A percentile compares a stretch with the other conserved stretches of the same genome.
phyloP scores from a whole-genome alignment of 2,797 vertebrate species.

The Chiloscyllium punctatum region DNA sequence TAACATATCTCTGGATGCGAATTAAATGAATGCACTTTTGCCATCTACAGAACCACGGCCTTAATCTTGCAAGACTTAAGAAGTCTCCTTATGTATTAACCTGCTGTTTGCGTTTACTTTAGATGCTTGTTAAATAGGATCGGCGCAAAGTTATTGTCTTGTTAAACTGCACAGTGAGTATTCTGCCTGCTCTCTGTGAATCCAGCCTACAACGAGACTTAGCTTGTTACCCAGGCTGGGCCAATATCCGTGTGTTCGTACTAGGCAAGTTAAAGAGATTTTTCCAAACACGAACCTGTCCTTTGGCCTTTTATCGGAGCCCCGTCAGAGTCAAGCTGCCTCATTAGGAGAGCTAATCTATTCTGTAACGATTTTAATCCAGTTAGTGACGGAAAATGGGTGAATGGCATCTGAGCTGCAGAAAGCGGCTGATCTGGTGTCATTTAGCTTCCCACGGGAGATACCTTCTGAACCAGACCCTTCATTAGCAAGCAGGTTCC shows the following conservation, averaged over 20 bases:
- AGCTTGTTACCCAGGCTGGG: not conserved
- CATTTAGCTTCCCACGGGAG: not conserved
- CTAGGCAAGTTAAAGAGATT: no score
- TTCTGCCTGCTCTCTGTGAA: not conserved
- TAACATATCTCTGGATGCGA: not conserved
- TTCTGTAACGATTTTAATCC: constrained; percentile 87
- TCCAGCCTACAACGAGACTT: not conserved
- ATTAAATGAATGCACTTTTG: not conserved
- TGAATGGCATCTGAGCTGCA: constrained; percentile 55
- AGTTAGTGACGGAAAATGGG: constrained; percentile 78
- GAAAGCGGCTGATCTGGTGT: not conserved
- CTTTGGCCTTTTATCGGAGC: not conserved
- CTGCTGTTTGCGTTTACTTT: not conserved
- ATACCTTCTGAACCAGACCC: not conserved
- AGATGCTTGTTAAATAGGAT: not conserved
- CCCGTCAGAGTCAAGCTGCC: not conserved
- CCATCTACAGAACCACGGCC: not conserved
- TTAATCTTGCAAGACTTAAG: not conserved
- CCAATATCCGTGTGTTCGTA: no score
- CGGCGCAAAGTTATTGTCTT: not conserved
- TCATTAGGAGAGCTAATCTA: constrained; percentile 69
- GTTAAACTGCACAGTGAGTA: not conserved
- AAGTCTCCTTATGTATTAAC: not conserved
- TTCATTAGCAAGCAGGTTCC: constrained; percentile 10
- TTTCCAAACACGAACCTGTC: not conserved